phyloP scores from a whole-genome alignment of 2,888 invertebrate genomes.

The Thereva nobilitata region DNA sequence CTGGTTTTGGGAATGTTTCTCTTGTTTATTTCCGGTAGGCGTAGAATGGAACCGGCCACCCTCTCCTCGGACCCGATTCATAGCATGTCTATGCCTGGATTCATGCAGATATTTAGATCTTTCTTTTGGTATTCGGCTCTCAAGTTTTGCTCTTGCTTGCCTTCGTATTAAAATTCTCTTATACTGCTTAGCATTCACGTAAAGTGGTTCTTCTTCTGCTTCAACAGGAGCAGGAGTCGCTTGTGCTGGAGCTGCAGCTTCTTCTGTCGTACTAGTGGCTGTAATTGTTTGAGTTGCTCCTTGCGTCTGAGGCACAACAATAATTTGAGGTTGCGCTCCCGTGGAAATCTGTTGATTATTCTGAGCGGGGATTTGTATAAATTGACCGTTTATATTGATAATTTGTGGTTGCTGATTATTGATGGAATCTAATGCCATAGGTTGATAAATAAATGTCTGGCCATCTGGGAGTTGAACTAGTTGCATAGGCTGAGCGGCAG shows the following conservation, averaged over 20 bases:
- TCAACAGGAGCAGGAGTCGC: slow-evolving; percentile 48
- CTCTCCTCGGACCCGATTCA: slow-evolving; percentile 95
- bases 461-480: slow-evolving; percentile 90
- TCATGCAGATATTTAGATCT: slow-evolving; percentile 98
- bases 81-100: slow-evolving; percentile 94
- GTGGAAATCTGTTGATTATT: slow-evolving; percentile 41
- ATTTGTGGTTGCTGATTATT: slow-evolving; percentile 65
- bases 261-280: slow-evolving; percentile 13
- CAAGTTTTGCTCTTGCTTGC: slow-evolving; percentile 91
- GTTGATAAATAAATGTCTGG: slow-evolving; percentile 86
- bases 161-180: slow-evolving; percentile 92
- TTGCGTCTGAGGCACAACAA: slow-evolving; percentile 46
- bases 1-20: slow-evolving; percentile 37
- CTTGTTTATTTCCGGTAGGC: slow-evolving; percentile 50
- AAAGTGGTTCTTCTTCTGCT: slow-evolving; percentile 89
- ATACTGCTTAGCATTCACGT: slow-evolving; percentile 98
- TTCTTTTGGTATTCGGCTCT: slow-evolving; percentile 96
- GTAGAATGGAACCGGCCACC: slow-evolving; percentile 95
- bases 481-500: slow-evolving; percentile 63
- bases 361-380: slow-evolving; percentile 54
- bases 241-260: slow-evolving; percentile 22
- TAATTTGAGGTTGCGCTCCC: slow-evolving; percentile 46
- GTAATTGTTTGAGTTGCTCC: slow-evolving; percentile 48
- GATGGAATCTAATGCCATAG: slow-evolving; percentile 62
- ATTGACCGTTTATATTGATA: slow-evolving; percentile 59